A percentile compares a stretch with the other conserved stretches of the same genome.
These are phyloP conservation scores for Cremastinae sp. DNA, from an alignment of 2,888 invertebrate species.

Conservation along the genomic window DNA sequence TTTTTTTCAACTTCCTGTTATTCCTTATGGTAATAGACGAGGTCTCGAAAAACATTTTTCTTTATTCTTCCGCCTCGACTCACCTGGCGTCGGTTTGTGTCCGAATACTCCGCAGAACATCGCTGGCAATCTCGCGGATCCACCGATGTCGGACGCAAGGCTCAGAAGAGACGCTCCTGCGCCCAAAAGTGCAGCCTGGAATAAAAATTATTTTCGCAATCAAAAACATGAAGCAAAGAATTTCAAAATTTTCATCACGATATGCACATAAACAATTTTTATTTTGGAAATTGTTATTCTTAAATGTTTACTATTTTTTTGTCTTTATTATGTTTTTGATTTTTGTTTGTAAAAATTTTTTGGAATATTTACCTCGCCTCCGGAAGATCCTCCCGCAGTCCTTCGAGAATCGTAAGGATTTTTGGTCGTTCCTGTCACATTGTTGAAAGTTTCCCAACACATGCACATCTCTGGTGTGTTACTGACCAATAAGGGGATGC, in stretches of 20 bases:
- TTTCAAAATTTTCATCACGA: no score
- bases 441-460: conserved; percentile 92
- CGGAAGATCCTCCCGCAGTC: conserved; percentile 93
- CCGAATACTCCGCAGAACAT: conserved; percentile 96
- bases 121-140: conserved; percentile 93
- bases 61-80: conserved; percentile 44
- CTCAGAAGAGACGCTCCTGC: conserved; percentile 91
- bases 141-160: conserved; percentile 93
- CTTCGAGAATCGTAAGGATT: conserved; percentile 91
- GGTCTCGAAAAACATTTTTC: neutral
- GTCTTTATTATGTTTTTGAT: neutral
- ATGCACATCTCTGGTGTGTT: conserved; percentile 94
- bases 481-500: conserved; percentile 90
- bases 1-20: conserved; percentile 2
- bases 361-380: conserved; percentile 91
- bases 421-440: conserved; percentile 87
- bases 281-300: no score
- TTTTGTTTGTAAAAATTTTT: conserved; percentile 5
- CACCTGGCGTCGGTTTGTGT: conserved; percentile 91
- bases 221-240: neutral
- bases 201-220: conserved; percentile 35
- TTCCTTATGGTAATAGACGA: neutral
- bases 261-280: no score
- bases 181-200: conserved; percentile 87
- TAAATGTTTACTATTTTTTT: no score